A percentile compares a stretch with the other conserved stretches of the same genome.
Evolutionary conservation across 2,888 invertebrate genomes (phyloP).

Genomic region (Habrosyne pyritoides): DNA sequence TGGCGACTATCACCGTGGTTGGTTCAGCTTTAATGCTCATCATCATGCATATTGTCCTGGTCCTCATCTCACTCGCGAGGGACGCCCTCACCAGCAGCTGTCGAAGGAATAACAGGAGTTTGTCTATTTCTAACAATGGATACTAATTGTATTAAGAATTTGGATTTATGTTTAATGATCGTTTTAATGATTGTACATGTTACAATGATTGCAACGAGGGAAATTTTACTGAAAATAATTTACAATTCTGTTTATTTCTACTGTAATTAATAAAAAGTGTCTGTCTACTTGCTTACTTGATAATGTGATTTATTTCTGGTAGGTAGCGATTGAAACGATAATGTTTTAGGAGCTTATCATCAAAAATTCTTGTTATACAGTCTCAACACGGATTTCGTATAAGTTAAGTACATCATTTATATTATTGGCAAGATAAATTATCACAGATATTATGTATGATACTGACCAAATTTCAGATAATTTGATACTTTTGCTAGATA

Average conservation of each 20-base stretch:
- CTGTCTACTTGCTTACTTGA: too few species aligned
- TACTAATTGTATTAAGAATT: not conserved
- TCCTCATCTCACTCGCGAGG: constrained; percentile 78
- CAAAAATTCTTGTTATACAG: not conserved
- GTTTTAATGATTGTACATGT: too few species aligned
- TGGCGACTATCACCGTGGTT: constrained; percentile 82
- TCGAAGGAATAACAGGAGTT: constrained; percentile 34
- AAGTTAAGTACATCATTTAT: too few species aligned
- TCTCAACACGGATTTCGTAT: not conserved
- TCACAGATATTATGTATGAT: not conserved
- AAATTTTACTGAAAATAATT: too few species aligned
- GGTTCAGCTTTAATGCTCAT: constrained; percentile 84
- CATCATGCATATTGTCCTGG: constrained; percentile 84
- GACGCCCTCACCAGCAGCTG: constrained; percentile 51
- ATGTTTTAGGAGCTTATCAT: too few species aligned
- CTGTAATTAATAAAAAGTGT: too few species aligned
- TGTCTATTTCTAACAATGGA: constrained; percentile 36
- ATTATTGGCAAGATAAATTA: not conserved
- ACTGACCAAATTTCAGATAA: not conserved
- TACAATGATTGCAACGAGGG: too few species aligned
- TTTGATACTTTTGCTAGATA: not conserved
- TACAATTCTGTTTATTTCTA: too few species aligned
- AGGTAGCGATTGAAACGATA: too few species aligned
- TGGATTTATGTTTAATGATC: not conserved
- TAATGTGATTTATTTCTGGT: too few species aligned